phyloP scores from a whole-genome alignment of 2,797 vertebrate species.

The Cryptoprocta ferox region DNA sequence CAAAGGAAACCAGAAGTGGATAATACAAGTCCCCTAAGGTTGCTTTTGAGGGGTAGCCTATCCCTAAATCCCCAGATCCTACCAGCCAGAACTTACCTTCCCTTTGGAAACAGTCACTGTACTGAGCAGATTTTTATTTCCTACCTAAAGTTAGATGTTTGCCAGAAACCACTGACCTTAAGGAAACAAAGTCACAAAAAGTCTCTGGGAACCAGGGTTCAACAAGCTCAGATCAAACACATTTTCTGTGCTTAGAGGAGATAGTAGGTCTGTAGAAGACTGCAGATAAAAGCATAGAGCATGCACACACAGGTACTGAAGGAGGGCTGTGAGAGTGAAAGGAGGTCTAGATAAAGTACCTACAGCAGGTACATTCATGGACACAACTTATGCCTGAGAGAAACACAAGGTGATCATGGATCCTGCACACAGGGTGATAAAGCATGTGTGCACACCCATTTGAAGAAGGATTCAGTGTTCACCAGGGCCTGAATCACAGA shows the following conservation, averaged over 20 bases:
- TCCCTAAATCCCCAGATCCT: not conserved
- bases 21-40: not conserved
- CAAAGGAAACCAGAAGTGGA: slow-evolving; percentile 3
- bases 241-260: slow-evolving; percentile 64
- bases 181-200: slow-evolving; percentile 43
- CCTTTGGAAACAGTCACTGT: slow-evolving; percentile 15
- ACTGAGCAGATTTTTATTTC: slow-evolving; percentile 82
- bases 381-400: not conserved
- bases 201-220: slow-evolving; percentile 20
- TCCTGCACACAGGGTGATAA: not conserved
- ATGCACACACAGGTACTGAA: slow-evolving; percentile 50
- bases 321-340: not conserved
- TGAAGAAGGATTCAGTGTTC: slow-evolving; percentile 23
- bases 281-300: slow-evolving; percentile 42
- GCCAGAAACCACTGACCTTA: slow-evolving; percentile 76
- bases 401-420: slow-evolving; percentile 25
- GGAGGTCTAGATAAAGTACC: not conserved
- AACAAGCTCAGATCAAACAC: slow-evolving; percentile 69
- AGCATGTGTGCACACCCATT: not conserved
- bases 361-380: not conserved
- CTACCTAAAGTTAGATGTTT: slow-evolving; percentile 57
- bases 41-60: not conserved
- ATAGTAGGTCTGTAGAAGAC: slow-evolving; percentile 33
- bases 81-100: slow-evolving; percentile 14
- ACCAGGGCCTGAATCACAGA: not conserved